phyloP scores from a whole-genome alignment of 2,113 vertebrate species.

The Bombycilla garrulus region DNA sequence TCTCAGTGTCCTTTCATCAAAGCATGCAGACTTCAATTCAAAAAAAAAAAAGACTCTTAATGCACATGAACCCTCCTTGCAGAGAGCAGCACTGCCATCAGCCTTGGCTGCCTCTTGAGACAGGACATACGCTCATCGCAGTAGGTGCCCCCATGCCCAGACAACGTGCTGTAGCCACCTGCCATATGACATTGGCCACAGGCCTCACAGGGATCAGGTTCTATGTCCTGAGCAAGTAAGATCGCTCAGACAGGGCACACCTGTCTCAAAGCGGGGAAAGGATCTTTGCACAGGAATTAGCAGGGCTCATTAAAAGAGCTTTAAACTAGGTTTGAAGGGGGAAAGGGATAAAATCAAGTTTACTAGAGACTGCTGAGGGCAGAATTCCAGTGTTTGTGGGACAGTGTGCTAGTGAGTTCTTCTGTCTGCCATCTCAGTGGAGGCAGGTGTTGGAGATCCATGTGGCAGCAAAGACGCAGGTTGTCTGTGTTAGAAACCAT shows the following conservation, averaged over 20 bases:
- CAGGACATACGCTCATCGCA: neutral
- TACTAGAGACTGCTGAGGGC: neutral
- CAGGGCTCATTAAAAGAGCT: neutral
- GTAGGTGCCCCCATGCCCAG: neutral
- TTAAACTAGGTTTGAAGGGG: neutral
- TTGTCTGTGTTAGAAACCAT: neutral
- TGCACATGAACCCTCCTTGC: neutral
- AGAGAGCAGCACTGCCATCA: neutral
- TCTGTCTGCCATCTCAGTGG: neutral
- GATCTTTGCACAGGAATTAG: neutral
- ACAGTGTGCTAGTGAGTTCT: neutral
- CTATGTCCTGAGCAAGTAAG: neutral
- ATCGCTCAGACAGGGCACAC: neutral
- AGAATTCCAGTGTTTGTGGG: neutral
- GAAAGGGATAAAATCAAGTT: neutral
- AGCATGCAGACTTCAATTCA: neutral
- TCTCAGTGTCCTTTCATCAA: neutral
- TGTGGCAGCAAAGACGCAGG: rapidly evolving
- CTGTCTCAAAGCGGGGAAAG: neutral
- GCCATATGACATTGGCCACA: slow-evolving; percentile 2
- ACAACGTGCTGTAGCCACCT: neutral
- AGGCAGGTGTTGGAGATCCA: neutral
- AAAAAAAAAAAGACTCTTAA: neutral
- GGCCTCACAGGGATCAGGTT: neutral
- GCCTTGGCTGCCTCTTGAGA: neutral